These are phyloP conservation scores for Cyrtonyx montezumae DNA, from an alignment of 2,113 vertebrate genomes.

Conservation along the genomic window DNA sequence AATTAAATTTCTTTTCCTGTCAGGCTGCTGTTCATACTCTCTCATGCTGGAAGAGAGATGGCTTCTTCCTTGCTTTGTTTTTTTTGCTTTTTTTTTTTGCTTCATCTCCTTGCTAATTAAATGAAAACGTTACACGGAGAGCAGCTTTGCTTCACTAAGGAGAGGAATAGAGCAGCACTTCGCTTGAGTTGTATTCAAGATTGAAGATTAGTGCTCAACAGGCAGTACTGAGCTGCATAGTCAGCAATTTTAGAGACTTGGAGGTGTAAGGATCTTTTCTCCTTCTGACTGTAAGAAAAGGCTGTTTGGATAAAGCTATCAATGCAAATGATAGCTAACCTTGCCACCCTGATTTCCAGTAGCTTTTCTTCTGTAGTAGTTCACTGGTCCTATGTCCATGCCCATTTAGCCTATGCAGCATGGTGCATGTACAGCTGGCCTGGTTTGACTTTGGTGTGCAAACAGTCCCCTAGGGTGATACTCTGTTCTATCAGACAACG, in stretches of 20 bases:
- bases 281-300: not conserved
- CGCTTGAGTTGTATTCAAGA: not conserved
- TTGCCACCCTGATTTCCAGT: not conserved
- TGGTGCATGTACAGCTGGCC: not conserved
- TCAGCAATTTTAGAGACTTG: not conserved
- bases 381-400: fast-evolving
- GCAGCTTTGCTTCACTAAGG: conserved; percentile 8
- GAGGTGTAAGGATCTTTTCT: not conserved
- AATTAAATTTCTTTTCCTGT: not conserved
- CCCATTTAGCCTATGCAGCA: not conserved
- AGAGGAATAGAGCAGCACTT: not conserved
- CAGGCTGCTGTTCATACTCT: fast-evolving
- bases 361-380: not conserved
- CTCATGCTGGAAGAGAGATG: not conserved
- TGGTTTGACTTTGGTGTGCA: not conserved
- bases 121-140: conserved; percentile 6
- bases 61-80: not conserved
- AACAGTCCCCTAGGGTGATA: not conserved
- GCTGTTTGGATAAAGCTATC: not conserved
- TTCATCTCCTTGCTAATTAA: not conserved
- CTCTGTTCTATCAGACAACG: not conserved
- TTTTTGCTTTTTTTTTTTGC: not conserved
- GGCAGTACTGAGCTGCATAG: not conserved
- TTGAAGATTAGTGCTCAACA: not conserved
- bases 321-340: not conserved